These are phyloP conservation scores for Cremastinae sp. DNA, from an alignment of 2,888 invertebrate species.

Conservation along the genomic window DNA sequence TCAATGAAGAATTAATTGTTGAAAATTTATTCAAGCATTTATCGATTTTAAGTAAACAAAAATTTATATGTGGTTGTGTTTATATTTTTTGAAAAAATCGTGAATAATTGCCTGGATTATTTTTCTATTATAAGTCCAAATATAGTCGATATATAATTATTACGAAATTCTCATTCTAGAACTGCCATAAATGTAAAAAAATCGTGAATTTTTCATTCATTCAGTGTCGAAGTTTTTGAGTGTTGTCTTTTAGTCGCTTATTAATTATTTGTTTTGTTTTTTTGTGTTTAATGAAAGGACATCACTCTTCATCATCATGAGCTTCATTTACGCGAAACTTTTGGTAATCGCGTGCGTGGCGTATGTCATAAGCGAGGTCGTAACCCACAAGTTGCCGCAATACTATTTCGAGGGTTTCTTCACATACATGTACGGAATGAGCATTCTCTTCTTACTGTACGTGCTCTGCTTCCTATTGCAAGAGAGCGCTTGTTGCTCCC, in stretches of 20 bases:
- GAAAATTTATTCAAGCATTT: too few relatives aligned
- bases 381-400: constrained; percentile 94
- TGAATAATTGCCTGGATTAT: too few relatives aligned
- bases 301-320: constrained; percentile 96
- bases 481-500: constrained; percentile 93
- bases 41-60: too few relatives aligned
- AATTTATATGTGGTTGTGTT: too few relatives aligned
- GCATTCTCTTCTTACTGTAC: constrained; percentile 95
- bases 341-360: constrained; percentile 96
- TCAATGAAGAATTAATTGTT: too few relatives aligned
- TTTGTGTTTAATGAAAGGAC: constrained; percentile 85
- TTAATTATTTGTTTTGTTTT: neutral
- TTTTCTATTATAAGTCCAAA: too few relatives aligned
- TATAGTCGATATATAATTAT: too few relatives aligned
- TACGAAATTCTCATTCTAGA: too few relatives aligned
- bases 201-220: too few relatives aligned
- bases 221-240: too few relatives aligned
- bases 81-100: too few relatives aligned
- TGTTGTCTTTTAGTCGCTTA: neutral
- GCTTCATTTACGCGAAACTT: constrained; percentile 97
- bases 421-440: constrained; percentile 95
- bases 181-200: too few relatives aligned
- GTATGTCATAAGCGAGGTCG: constrained; percentile 96
- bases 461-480: constrained; percentile 96
- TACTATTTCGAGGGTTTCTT: constrained; percentile 98